Base-by-base conservation (phyloP, 2,113 vertebrate genomes). In the Nothocercus nigrocapillus region DNA sequence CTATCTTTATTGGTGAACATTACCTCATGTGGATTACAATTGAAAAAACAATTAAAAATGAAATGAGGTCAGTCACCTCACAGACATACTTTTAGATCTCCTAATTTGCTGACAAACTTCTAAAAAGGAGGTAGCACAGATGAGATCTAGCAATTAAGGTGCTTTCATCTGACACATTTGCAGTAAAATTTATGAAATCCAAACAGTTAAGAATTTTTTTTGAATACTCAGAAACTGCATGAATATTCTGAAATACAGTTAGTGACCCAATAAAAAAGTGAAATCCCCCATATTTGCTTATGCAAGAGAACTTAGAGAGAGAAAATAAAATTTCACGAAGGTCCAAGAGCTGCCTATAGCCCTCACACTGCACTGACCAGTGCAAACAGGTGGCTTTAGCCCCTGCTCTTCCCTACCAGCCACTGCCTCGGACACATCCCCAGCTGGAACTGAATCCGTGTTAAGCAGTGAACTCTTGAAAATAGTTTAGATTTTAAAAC, bases 41-140 rank as follows among this genome's bases (percentile, higher is more conserved):
- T 42, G 59, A 40, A 77, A 88, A 91, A 77, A 78, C 75, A 96
- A 91, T 89, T 95, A 85, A 92, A 91, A 92, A 80, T 73, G 3
- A 89, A 91, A 89, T 85, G 53, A 85, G 67, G 67, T 88, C 85
- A 91, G 69, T 4, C 3, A 92, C 90, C 89, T 73, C 58, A 91
- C 85, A 88, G 47, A 70, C 91, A 54, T 86, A 64, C 47, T 84
- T 88, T 59, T 17, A 84, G 13, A 21, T 66, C 18, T 64, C 49
- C 47, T 76, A 76, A 68, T 59, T 82, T 84, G 38, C 47, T 73
- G 78, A 32, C 30, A 87, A 87, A 84, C 51, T 82, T 92, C 53
- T 88, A 6, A 38, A 68, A 10, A 79, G 69, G 30, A 45, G 13
- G 27, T 85, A 25, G 14, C 70, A 61, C 10, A 54, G 24, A 59